Conservation (phyloP, 92 coral and sea anemone genomes). For the Desmophyllum pertusum region DNA sequence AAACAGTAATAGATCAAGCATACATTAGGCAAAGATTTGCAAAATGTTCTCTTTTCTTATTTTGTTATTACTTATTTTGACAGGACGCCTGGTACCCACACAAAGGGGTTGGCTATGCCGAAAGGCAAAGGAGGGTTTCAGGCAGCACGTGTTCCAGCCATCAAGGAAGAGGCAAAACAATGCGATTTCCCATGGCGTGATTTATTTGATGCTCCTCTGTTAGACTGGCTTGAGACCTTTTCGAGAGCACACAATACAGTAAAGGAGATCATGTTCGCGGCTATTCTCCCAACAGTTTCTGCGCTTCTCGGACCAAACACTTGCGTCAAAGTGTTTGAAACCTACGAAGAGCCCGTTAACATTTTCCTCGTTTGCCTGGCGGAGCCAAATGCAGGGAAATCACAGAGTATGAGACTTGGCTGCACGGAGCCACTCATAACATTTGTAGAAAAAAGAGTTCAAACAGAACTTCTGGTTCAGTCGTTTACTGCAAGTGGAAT, state of each 20-base stretch:
- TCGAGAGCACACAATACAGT: constrained; percentile 22
- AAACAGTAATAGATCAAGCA: no score
- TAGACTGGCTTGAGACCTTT: constrained; percentile 2
- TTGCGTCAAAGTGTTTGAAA: constrained; percentile 1
- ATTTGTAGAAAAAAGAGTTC: neutral
- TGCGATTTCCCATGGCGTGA: no score
- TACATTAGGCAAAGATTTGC: no score
- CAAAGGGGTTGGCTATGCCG: constrained; percentile 19
- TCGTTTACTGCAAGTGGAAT: neutral
- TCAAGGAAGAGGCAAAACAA: no score
- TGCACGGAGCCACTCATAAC: neutral
- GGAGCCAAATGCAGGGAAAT: constrained; percentile 41
- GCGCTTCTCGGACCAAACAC: constrained; percentile 30
- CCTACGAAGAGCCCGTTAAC: constrained; percentile 35
- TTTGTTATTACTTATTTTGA: constrained; percentile 38
- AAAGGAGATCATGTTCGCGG: constrained; percentile 16
- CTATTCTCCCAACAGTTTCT: constrained; percentile 25
- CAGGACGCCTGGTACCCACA: constrained; percentile 39
- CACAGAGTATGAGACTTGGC: neutral
- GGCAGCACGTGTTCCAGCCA: no score
- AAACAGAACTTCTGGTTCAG: neutral
- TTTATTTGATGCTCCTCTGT: neutral
- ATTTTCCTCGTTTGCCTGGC: constrained; percentile 31
- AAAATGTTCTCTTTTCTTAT: no score
- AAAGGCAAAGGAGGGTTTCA: no score